Conservation (phyloP, 1,140 invertebrate species). For the Zaprionus nigranus region DNA sequence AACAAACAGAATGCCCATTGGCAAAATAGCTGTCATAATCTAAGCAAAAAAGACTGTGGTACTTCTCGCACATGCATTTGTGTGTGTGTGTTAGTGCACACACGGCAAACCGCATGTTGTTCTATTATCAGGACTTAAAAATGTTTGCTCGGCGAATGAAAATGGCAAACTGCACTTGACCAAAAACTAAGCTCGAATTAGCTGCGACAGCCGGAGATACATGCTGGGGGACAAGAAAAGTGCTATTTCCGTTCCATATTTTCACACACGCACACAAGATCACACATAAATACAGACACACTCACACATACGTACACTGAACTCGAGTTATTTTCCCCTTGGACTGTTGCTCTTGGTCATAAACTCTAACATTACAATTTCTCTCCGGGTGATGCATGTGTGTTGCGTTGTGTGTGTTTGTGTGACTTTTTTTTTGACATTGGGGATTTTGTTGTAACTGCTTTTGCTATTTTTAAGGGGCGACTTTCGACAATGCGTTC, state of each 20-base stretch:
- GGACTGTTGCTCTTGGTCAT: slow-evolving; percentile 75
- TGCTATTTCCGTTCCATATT: slow-evolving; percentile 13
- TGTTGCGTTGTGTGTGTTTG: slow-evolving; percentile 42
- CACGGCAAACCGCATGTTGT: slow-evolving; percentile 43
- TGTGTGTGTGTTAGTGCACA: slow-evolving; percentile 16
- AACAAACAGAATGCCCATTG: slow-evolving; percentile 4
- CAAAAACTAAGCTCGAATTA: slow-evolving; percentile 68
- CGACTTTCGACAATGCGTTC: slow-evolving; percentile 70
- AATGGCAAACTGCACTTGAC: slow-evolving; percentile 60
- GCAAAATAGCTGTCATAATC: slow-evolving; percentile 24
- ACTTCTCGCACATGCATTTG: slow-evolving; percentile 14
- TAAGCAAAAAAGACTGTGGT: slow-evolving; percentile 27
- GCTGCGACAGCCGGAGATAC: slow-evolving; percentile 34
- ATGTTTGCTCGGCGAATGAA: slow-evolving; percentile 39
- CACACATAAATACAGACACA: background rate
- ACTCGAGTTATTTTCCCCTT: slow-evolving; percentile 20
- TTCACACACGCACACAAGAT: too few relatives aligned
- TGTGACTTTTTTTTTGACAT: slow-evolving; percentile 72
- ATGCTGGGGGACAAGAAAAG: slow-evolving; percentile 21
- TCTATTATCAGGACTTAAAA: slow-evolving; percentile 54
- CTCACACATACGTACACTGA: background rate
- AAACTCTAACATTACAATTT: slow-evolving; percentile 71
- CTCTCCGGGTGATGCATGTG: slow-evolving; percentile 35
- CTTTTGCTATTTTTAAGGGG: slow-evolving; percentile 45
- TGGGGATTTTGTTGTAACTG: slow-evolving; percentile 57